Base-by-base conservation (phyloP, 2,888 invertebrate species). In the Drosophila robusta region DNA sequence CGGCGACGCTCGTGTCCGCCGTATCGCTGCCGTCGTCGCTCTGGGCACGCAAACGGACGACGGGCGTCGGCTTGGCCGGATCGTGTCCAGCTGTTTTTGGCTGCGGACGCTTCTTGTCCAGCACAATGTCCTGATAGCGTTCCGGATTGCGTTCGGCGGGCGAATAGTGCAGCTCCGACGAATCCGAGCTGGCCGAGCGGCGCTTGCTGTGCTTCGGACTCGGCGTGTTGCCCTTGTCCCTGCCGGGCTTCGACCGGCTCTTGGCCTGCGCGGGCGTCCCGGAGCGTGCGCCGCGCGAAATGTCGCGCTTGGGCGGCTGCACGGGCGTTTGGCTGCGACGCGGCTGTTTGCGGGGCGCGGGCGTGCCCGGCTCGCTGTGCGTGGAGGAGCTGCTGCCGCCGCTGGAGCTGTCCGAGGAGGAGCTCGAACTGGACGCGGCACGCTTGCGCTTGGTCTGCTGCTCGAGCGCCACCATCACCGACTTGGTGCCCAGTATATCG, bases 61-160 rank as follows among this genome's bases (percentile, higher is more conserved):
- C 93, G 0, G 94, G 94, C 22, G 82, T 69, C 0, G 87, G 78
- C 36, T 86, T 89, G 22, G 65, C 36, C 3, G 6, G 26, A 26
- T 29, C 9, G 8, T 50, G 18, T 1, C 18, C 18, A 18, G 18
- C 7, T 0, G 42, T 29, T 39, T 75, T 80, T 3, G 72, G 63
- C 22, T 65, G 70, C 12, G 71, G 72, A 0, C 67, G 63, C 22
- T 76, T 77, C 14, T 78, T 80, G 9, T 75, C 75, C n/a, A 61
- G 63, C 29, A 70, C 18, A 12, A 95, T 92, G 69, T 95, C 95
- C 26, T 93, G 93, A 88, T 95, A 95, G 0, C 95, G 93, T 80
- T 95, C 95, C 0, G 95, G 95, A 91, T 95, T 94, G 14, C 95
- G 93, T 2, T 94, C 93, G 0, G 95, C 94, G 0, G 95, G 95